phyloP scores from a whole-genome alignment of 2,797 vertebrate genomes.

The Crenuchus spilurus region DNA sequence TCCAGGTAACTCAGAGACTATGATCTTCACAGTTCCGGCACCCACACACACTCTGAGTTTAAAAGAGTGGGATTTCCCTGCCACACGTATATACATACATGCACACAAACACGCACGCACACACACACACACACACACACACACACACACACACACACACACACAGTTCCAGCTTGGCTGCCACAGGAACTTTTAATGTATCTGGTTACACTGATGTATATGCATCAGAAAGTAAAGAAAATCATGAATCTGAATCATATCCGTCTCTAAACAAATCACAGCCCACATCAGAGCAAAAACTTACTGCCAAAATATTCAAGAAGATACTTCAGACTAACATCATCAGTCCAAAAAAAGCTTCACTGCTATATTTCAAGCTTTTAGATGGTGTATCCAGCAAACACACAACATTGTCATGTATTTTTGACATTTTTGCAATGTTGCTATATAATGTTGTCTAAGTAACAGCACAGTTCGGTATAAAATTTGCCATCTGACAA shows the following conservation, averaged over 20 bases:
- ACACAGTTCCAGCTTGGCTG: not conserved
- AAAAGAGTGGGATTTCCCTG: slow-evolving; percentile 54
- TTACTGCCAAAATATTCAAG: not conserved
- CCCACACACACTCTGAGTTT: slow-evolving; percentile 41
- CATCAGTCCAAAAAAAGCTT: not conserved
- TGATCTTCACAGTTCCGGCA: slow-evolving; percentile 45
- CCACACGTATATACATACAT: no score
- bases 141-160: slow-evolving; percentile 2
- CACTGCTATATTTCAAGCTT: no score
- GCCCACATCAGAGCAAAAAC: not conserved
- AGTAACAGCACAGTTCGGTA: no score
- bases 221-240: slow-evolving; percentile 7
- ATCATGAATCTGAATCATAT: not conserved
- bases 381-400: no score
- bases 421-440: no score
- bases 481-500: no score
- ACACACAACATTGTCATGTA: no score
- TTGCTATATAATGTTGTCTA: no score
- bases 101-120: not conserved
- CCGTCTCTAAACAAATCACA: not conserved
- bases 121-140: not conserved
- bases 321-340: not conserved
- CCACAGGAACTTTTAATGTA: slow-evolving; percentile 10
- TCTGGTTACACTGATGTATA: slow-evolving; percentile 6
- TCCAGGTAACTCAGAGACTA: slow-evolving; percentile 48